Conservation (phyloP, 2,888 invertebrate species). For the Euphydryas editha region DNA sequence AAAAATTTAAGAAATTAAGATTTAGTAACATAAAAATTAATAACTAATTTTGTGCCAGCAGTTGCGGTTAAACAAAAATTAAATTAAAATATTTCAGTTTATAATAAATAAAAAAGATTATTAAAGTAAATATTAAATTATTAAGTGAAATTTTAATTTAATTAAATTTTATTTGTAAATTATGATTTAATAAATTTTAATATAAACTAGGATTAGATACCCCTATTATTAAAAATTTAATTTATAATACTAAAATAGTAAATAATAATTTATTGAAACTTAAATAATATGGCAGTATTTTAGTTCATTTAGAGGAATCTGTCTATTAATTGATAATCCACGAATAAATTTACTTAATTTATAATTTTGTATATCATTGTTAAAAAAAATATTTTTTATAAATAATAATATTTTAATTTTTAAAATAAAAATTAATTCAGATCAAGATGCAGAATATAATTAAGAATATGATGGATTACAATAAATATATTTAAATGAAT, state of each 20-base stretch:
- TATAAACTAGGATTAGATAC: no score
- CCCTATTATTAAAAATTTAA: no score
- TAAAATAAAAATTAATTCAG: conserved; percentile 82
- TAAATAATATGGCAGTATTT: no score
- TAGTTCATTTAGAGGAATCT: conserved; percentile 88
- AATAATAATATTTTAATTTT: conserved; percentile 73
- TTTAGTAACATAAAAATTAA: conserved; percentile 84
- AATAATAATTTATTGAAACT: no score
- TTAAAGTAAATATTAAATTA: conserved; percentile 74
- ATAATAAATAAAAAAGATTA: conserved; percentile 37
- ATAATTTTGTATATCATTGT: no score
- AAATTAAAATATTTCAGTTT: conserved; percentile 77
- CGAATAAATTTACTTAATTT: conserved; percentile 53
- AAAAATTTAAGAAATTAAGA: conserved; percentile 83
- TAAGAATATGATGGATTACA: no score
- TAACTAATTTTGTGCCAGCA: conserved; percentile 88
- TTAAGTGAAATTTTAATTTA: conserved; percentile 85
- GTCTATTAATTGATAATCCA: conserved; percentile 87
- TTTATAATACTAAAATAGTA: no score
- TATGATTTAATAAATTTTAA: conserved; percentile 68
- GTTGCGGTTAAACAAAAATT: conserved; percentile 87
- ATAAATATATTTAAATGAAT: conserved; percentile 82
- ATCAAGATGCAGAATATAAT: no score
- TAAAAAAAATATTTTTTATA: conserved; percentile 71
- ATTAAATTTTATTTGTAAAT: conserved; percentile 60